phyloP scores from a whole-genome alignment of 1,140 invertebrate species.

The Ruditapes philippinarum region DNA sequence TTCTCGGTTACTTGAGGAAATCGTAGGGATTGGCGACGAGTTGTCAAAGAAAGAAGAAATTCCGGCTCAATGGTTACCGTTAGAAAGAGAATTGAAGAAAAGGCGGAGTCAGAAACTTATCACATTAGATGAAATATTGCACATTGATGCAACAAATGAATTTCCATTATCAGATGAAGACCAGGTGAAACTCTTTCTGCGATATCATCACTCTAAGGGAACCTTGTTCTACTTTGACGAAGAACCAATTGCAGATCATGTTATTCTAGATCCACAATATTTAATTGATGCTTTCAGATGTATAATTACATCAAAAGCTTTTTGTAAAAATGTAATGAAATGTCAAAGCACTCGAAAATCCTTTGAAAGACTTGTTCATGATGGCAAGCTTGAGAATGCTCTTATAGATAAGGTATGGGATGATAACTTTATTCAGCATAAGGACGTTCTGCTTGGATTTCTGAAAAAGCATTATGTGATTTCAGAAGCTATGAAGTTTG shows the following conservation, averaged over 20 bases:
- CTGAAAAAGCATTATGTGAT: conserved; percentile 13
- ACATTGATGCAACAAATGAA: not conserved
- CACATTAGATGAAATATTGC: not conserved
- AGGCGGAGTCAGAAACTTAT: not conserved
- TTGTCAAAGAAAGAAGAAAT: not conserved
- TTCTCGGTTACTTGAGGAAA: not conserved
- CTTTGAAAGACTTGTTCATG: not conserved
- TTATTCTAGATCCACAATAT: conserved; percentile 26
- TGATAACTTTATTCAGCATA: not conserved
- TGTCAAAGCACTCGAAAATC: not conserved
- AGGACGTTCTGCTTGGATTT: not conserved
- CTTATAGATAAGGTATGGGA: not conserved
- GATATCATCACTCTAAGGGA: conserved; percentile 20
- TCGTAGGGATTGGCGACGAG: not conserved
- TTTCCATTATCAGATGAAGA: not conserved
- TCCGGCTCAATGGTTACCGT: conserved; percentile 21
- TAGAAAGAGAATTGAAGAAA: conserved; percentile 8
- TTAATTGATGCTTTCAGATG: conserved; percentile 43
- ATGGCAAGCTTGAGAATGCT: not conserved
- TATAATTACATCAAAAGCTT: conserved; percentile 16
- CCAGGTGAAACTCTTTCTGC: not conserved
- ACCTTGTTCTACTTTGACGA: conserved; percentile 26
- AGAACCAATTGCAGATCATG: not conserved
- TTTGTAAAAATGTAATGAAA: conserved; percentile 3
- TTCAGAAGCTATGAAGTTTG: not conserved